A percentile compares a stretch with the other conserved stretches of the same genome.
Evolutionary conservation across 2,888 invertebrate species (phyloP).

Genomic region (Bedellia somnulentella): DNA sequence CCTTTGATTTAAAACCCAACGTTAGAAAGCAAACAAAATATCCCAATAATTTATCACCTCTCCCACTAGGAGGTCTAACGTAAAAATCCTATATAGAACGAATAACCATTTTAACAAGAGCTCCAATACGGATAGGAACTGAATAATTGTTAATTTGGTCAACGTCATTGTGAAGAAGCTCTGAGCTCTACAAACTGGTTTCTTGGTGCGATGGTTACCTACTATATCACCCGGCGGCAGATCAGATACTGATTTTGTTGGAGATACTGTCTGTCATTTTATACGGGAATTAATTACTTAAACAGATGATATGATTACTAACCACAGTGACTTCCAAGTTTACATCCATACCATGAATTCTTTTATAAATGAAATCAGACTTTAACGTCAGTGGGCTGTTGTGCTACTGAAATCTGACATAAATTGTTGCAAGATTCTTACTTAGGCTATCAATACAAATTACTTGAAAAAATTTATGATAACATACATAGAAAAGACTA

Average conservation of each 20-base stretch:
- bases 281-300: constrained; percentile 45
- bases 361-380: no score
- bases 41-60: constrained; percentile 34
- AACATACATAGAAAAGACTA: no score
- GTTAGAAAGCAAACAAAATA: background rate
- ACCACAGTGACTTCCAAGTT: constrained; percentile 17
- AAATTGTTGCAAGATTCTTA: no score
- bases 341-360: constrained; percentile 1
- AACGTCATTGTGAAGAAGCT: no score
- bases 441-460: no score
- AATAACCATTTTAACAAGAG: constrained; percentile 16
- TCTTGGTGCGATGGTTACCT: no score
- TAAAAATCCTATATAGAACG: constrained; percentile 21
- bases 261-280: constrained; percentile 40
- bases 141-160: no score
- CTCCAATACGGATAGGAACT: constrained; percentile 13
- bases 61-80: constrained; percentile 37
- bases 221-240: constrained; percentile 5
- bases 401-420: no score
- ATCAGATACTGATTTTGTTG: constrained; percentile 27
- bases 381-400: no score
- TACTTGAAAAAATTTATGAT: no score
- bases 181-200: no score
- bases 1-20: no score
- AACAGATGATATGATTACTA: constrained; percentile 43